Conservation (phyloP, 2,888 invertebrate genomes). For the Tetramorium bicarinatum region DNA sequence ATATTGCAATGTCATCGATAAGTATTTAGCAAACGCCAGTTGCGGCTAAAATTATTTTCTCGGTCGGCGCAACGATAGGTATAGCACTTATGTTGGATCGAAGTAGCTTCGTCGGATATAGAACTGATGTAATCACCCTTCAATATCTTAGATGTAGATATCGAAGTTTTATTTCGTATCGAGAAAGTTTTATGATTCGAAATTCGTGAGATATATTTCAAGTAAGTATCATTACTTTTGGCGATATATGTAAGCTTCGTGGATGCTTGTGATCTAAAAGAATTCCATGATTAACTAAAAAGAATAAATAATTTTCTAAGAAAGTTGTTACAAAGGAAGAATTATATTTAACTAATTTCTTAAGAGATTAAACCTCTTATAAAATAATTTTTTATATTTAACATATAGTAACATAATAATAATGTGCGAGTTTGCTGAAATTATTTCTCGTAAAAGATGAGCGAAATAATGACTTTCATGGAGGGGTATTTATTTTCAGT, state of each 20-base stretch:
- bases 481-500: not conserved
- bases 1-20: slow-evolving; percentile 44
- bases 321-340: not conserved
- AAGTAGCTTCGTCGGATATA: slow-evolving; percentile 19
- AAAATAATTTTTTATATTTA: slow-evolving; percentile 13
- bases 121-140: slow-evolving; percentile 42
- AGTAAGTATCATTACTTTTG: not conserved
- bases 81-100: not conserved
- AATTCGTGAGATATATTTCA: not conserved
- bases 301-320: not conserved
- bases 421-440: not conserved
- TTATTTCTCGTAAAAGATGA: not conserved
- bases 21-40: slow-evolving; percentile 22
- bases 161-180: not conserved
- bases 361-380: not conserved
- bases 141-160: slow-evolving; percentile 19
- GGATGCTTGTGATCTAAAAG: not conserved
- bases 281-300: not conserved
- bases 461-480: not conserved
- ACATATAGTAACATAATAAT: not conserved
- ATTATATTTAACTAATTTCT: not conserved
- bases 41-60: slow-evolving; percentile 67
- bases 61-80: not conserved
- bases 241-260: not conserved
- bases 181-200: not conserved